Base-by-base conservation (phyloP, 2,797 vertebrate species). In the Geotrypetes seraphini region DNA sequence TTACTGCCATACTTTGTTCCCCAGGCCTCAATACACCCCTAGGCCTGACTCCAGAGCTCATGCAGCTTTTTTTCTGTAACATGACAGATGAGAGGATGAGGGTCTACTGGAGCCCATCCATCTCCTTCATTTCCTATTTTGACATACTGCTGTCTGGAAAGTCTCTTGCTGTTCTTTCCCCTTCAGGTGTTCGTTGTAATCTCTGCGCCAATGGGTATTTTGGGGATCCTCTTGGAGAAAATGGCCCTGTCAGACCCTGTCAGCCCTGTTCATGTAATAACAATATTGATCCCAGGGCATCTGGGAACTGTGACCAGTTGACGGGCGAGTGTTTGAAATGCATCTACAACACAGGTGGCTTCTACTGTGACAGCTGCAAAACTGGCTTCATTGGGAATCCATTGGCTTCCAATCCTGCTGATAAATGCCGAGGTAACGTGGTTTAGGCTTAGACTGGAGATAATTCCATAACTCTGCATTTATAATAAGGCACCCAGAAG, bases 391-490 rank as follows among this genome's bases (percentile, higher is more conserved):
- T 79, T 22, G 85, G 71, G 60, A 68, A 73, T 29, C 48, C 74
- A 1, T 25, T 66, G 44, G 65, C 63, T 23, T 26, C 53, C 22
- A 62, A 47, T 14, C 57, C 50, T 2, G 13, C 43, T 0, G 10
- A 84, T 22, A 75, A 81, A 36, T 97, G 93, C 77, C 74, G 39
- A 78, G 71, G 93, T 97, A 69, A n/a, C n/a, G n/a, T n/a, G n/a
- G n/a, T n/a, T n/a, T n/a, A n/a, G n/a, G n/a, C n/a, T n/a, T n/a
- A n/a, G n/a, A n/a, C n/a, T n/a, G n/a, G n/a, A n/a, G n/a, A n/a
- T n/a, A n/a, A n/a, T n/a, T n/a, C n/a, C n/a, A n/a, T n/a, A n/a
- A n/a, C n/a, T n/a, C n/a, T n/a, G n/a, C n/a, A n/a, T n/a, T n/a
- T n/a, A n/a, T n/a, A n/a, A n/a, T n/a, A n/a, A n/a, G n/a, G n/a